Evolutionary conservation across 2,113 vertebrate genomes (phyloP).

Genomic region (Stomatorhinus ivindoensis): DNA sequence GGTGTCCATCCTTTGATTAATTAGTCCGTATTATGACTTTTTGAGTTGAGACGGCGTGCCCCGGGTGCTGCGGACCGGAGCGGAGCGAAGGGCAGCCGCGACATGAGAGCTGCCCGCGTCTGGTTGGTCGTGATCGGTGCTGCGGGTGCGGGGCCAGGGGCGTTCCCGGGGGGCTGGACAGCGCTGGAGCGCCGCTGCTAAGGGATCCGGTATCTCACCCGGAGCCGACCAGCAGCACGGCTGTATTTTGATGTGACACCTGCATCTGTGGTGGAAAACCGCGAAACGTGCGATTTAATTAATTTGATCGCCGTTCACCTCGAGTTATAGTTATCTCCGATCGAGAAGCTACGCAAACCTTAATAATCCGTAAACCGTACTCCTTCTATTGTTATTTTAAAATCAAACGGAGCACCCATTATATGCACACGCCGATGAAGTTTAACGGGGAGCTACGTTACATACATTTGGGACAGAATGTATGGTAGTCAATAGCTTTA

Average conservation of each 20-base stretch:
- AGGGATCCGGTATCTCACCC: conserved; percentile 35
- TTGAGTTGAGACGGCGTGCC: neutral
- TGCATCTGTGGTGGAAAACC: neutral
- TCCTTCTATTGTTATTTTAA: neutral
- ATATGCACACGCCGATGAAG: neutral
- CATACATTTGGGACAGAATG: neutral
- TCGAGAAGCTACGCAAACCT: neutral
- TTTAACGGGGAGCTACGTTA: neutral
- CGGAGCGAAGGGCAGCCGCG: conserved; percentile 27
- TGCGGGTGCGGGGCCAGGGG: conserved; percentile 58
- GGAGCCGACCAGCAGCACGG: conserved; percentile 20
- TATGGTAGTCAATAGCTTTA: neutral
- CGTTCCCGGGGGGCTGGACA: conserved; percentile 53
- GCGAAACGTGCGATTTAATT: neutral
- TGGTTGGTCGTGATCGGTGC: conserved; percentile 42
- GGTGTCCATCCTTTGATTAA: neutral
- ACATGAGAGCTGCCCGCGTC: conserved; percentile 51
- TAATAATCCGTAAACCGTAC: neutral
- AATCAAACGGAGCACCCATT: neutral
- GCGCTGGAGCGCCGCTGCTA: conserved; percentile 46
- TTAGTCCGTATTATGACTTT: neutral
- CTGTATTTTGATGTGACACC: conserved; percentile 14
- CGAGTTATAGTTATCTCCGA: neutral
- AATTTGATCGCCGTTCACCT: neutral
- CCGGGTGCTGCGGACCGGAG: conserved; percentile 5